A percentile compares a stretch with the other conserved stretches of the same genome.
phyloP scores from a whole-genome alignment of 2,888 invertebrate genomes.

The Ceraclea dissimilis region DNA sequence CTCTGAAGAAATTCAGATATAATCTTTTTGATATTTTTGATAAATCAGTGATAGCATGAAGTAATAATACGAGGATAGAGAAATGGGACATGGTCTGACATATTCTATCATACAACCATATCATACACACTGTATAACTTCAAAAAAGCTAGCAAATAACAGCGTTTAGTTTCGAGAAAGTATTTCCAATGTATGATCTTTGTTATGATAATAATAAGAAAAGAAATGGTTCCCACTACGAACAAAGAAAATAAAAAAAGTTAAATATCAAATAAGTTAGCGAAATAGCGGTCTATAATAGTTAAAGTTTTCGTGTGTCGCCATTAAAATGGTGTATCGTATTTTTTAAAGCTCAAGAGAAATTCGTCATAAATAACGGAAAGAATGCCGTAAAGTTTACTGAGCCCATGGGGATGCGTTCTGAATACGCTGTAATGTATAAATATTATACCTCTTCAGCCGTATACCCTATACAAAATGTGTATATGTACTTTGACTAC shows the following conservation, averaged over 20 bases:
- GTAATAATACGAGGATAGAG: too few relatives aligned
- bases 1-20: too few relatives aligned
- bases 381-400: slow-evolving; percentile 21
- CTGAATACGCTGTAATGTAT: neutral
- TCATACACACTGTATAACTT: too few relatives aligned
- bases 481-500: neutral
- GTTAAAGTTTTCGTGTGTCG: slow-evolving; percentile 15
- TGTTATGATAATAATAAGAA: too few relatives aligned
- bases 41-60: too few relatives aligned
- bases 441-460: neutral
- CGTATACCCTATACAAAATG: neutral
- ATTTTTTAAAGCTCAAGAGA: slow-evolving; percentile 16
- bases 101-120: too few relatives aligned
- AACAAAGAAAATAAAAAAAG: neutral
- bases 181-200: too few relatives aligned
- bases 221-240: neutral
- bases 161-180: too few relatives aligned
- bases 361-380: slow-evolving; percentile 22
- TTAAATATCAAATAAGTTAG: slow-evolving; percentile 13
- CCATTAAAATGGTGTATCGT: slow-evolving; percentile 19
- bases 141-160: too few relatives aligned
- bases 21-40: too few relatives aligned
- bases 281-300: slow-evolving; percentile 12
- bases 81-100: too few relatives aligned
- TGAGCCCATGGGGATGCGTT: slow-evolving; percentile 14